These are phyloP conservation scores for Mobula birostris DNA, from an alignment of 2,113 vertebrate species.

Conservation along the genomic window DNA sequence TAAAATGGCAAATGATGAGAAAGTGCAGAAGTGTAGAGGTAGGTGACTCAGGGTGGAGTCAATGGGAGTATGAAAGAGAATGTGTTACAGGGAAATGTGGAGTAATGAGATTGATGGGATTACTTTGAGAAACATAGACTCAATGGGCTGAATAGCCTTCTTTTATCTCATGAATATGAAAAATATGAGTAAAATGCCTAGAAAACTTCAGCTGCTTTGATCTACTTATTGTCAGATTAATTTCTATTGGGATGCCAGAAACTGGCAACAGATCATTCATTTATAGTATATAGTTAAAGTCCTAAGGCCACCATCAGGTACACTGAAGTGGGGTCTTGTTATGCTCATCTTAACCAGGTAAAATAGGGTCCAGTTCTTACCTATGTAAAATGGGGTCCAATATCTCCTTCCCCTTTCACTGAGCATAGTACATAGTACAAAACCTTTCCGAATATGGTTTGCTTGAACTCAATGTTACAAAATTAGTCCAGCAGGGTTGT, in stretches of 20 bases:
- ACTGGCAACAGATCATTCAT: background rate
- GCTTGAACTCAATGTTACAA: background rate
- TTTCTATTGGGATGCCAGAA: too few species aligned
- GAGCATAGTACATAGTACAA: background rate
- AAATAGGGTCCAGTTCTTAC: background rate
- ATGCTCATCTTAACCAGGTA: background rate
- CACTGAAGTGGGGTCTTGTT: background rate
- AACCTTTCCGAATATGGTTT: background rate
- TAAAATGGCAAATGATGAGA: too few species aligned
- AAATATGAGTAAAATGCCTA: background rate
- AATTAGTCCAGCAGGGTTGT: background rate
- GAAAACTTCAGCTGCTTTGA: background rate
- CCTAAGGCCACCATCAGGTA: background rate
- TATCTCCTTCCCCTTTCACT: background rate
- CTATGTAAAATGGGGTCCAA: background rate
- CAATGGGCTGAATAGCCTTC: too few species aligned
- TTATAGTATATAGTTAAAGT: background rate
- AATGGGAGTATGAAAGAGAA: too few species aligned
- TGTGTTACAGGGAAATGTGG: too few species aligned
- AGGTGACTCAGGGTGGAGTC: too few species aligned
- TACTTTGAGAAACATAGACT: too few species aligned
- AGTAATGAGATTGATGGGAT: too few species aligned
- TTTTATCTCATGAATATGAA: too few species aligned
- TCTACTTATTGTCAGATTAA: background rate
- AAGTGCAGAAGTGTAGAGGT: too few species aligned